A percentile compares a stretch with the other conserved stretches of the same genome.
These are phyloP conservation scores for Saccostrea glomerata DNA, from an alignment of 1,140 invertebrate species.

Conservation along the genomic window DNA sequence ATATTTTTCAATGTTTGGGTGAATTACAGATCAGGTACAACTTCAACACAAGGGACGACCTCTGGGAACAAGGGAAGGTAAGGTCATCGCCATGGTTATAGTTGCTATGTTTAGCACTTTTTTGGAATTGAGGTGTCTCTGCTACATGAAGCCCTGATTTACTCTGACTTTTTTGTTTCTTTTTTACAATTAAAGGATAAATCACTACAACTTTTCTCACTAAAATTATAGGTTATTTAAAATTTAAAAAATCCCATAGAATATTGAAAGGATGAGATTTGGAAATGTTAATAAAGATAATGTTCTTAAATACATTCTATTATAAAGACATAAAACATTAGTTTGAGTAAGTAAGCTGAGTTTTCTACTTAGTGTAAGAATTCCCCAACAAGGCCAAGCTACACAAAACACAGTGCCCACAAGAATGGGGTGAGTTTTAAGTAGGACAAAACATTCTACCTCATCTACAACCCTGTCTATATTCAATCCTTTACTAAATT, in stretches of 20 bases:
- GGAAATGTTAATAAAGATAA: neutral
- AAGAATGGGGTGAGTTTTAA: constrained; percentile 37
- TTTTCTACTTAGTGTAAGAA: constrained; percentile 30
- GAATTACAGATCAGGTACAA: constrained; percentile 32
- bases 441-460: neutral
- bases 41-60: neutral
- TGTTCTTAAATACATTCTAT: neutral
- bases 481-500: constrained; percentile 3
- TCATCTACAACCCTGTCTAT: neutral
- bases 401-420: constrained; percentile 19
- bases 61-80: constrained; percentile 25
- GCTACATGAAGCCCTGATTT: neutral
- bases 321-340: neutral
- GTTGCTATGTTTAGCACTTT: constrained; percentile 4
- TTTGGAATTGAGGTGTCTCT: constrained; percentile 11
- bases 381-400: neutral
- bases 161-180: neutral
- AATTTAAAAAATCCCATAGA: neutral
- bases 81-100: constrained; percentile 26
- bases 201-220: neutral
- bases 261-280: neutral
- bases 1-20: constrained; percentile 17
- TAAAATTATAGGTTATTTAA: neutral
- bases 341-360: neutral
- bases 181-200: neutral